Base-by-base conservation (phyloP, 2,797 vertebrate genomes). In the Enteromius argenteus region DNA sequence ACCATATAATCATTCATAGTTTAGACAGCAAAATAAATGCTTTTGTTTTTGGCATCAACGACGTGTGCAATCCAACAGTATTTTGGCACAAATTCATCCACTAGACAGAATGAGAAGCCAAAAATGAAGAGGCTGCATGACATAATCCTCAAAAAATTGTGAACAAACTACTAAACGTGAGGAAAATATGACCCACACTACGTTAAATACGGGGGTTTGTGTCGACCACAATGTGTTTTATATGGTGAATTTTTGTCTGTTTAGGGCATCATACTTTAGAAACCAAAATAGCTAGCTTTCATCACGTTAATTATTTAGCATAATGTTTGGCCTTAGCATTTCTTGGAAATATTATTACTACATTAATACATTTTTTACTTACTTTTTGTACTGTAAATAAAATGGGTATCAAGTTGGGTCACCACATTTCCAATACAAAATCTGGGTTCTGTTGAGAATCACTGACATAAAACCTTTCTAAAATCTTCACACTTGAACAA, bases 21-120 rank as follows among this genome's bases (percentile, higher is more conserved):
- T 21, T 39, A n/a, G 21, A 81, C 39, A 19, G 69, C 23, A 83
- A 83, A 74, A 35, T 35, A 66, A 51, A 76, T 30, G 67, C 35
- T 73, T 60, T 73, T 14, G 3, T 39, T 76, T 42, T 39, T 42
- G 49, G 30, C 4, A 3, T 37, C 49, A n/a, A 35, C 35, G 2
- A 53, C 21, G 37, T 62, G 56, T 78, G n/a, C 37, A n/a, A 37
- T 74, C 23, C 23, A 72, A 49, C n/a, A 42, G 56, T 77, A 13
- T 62, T 78, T 46, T 46, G 56, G 49, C 49, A 56, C 49, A 37
- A 37, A n/a, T 30, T 0, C 4, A 60, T 44, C 27, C 1, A 19
- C 56, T 32, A 64, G 7, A 46, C 37, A 58, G 21, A 74, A 39
- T 17, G n/a, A 39, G 11, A 39, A 37, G 35, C 6, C n/a, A 60